Conservation (phyloP, 2,797 vertebrate species). For the Macropodus opercularis region DNA sequence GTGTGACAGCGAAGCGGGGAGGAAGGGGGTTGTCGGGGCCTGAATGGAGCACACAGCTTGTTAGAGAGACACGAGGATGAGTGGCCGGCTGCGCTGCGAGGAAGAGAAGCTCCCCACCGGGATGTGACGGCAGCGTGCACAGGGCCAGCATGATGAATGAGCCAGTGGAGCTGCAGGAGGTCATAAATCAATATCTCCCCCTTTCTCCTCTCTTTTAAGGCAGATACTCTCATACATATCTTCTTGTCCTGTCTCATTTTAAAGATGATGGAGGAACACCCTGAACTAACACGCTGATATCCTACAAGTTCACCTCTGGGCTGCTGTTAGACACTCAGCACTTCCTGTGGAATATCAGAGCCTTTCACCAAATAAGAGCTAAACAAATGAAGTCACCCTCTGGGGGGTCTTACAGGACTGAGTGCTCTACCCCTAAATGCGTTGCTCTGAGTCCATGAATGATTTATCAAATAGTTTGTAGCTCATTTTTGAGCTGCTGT, state of each 20-base stretch:
- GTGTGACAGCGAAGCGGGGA: conserved; percentile 44
- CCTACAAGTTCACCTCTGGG: conserved; percentile 44
- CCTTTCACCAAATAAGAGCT: conserved; percentile 51
- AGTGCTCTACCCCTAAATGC: conserved; percentile 70
- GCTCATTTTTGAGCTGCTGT: conserved; percentile 71
- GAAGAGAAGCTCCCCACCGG: conserved; percentile 61
- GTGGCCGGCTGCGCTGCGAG: conserved; percentile 50
- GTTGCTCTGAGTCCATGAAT: conserved; percentile 69
- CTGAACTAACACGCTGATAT: conserved; percentile 47
- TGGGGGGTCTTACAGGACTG: conserved; percentile 49
- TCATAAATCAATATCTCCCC: conserved; percentile 78
- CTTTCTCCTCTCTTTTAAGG: conserved; percentile 65
- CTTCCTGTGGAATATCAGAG: conserved; percentile 38
- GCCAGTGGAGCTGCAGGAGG: conserved; percentile 64
- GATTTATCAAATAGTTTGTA: conserved; percentile 74
- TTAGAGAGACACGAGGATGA: conserved; percentile 69
- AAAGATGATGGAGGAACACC: conserved; percentile 70
- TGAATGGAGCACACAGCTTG: conserved; percentile 59
- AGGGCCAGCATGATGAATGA: conserved; percentile 78
- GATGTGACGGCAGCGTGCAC: conserved; percentile 57
- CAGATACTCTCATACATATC: conserved; percentile 59
- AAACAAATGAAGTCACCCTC: conserved; percentile 65
- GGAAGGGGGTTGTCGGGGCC: conserved; percentile 28
- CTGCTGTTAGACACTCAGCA: conserved; percentile 35
- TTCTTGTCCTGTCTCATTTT: conserved; percentile 64